phyloP scores from a whole-genome alignment of 2,797 vertebrate genomes.

The Amblyraja radiata region DNA sequence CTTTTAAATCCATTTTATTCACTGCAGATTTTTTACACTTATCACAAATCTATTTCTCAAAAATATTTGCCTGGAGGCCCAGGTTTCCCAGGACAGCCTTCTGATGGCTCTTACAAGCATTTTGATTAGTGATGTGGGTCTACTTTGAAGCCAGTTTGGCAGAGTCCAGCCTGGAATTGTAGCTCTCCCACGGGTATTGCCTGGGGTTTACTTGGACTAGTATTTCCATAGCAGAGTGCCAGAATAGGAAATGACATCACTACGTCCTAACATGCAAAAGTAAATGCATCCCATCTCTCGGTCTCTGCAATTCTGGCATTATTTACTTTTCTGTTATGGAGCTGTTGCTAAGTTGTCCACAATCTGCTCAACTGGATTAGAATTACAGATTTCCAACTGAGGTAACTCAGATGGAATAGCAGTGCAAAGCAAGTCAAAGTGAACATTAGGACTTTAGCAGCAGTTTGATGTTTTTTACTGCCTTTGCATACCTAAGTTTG shows the following conservation, averaged over 20 bases:
- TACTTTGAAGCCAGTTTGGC: conserved; percentile 31
- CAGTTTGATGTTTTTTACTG: background rate
- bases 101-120: background rate
- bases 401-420: conserved; percentile 21
- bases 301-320: conserved; percentile 23
- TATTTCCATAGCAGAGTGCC: conserved; percentile 29
- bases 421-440: conserved; percentile 20
- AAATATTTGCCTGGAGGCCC: conserved; percentile 9
- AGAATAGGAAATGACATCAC: conserved; percentile 36
- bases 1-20: background rate
- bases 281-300: conserved; percentile 30
- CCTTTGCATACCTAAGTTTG: background rate
- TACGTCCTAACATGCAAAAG: conserved; percentile 26
- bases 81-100: conserved; percentile 21
- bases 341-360: conserved; percentile 32
- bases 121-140: conserved; percentile 25
- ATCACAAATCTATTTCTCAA: background rate
- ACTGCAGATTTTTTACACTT: background rate
- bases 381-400: conserved; percentile 8
- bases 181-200: background rate
- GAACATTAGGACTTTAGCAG: background rate
- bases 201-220: conserved; percentile 26
- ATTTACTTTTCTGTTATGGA: conserved; percentile 32
- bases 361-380: conserved; percentile 3
- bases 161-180: conserved; percentile 12